Percentiles rank a stretch among this genome's conserved stretches.
These are phyloP conservation scores for Nothobranchius furzeri DNA, from an alignment of 2,113 vertebrate genomes.

Conservation along the genomic window DNA sequence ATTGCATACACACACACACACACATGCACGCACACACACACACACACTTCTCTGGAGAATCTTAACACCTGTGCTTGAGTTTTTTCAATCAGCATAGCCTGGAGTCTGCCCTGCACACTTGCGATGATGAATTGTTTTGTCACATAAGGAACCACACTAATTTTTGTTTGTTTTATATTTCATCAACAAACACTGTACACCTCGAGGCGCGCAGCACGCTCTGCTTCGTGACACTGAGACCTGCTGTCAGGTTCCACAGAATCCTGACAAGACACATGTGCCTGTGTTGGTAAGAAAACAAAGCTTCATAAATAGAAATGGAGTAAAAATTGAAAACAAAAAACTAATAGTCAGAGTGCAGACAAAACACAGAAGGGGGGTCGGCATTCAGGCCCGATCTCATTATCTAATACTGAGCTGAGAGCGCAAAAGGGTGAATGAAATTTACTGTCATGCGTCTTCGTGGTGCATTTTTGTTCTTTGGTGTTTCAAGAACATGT, in stretches of 20 bases:
- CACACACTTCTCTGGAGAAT: slow-evolving; percentile 20
- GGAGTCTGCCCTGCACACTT: slow-evolving; percentile 35
- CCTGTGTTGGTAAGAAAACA: neutral
- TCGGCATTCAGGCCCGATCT: neutral
- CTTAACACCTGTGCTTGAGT: slow-evolving; percentile 13
- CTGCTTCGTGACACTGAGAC: slow-evolving; percentile 26
- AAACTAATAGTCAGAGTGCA: neutral
- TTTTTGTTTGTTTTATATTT: slow-evolving; percentile 66
- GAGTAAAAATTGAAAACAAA: neutral
- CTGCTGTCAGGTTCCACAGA: slow-evolving; percentile 28
- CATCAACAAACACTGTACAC: slow-evolving; percentile 50
- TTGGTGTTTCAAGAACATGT: too few species aligned
- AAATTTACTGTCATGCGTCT: too few species aligned
- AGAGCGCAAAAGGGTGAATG: too few species aligned
- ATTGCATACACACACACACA: neutral
- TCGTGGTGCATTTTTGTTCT: too few species aligned
- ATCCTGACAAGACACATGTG: slow-evolving; percentile 22
- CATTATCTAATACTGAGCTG: too few species aligned
- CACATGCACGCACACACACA: neutral
- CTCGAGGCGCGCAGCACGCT: slow-evolving; percentile 25
- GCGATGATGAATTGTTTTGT: slow-evolving; percentile 52
- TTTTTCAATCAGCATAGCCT: slow-evolving; percentile 62
- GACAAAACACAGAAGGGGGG: neutral
- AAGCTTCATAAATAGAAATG: neutral
- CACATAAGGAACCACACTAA: slow-evolving; percentile 51